Conservation (phyloP, 1,140 invertebrate species). For the Chymomyza costata region DNA sequence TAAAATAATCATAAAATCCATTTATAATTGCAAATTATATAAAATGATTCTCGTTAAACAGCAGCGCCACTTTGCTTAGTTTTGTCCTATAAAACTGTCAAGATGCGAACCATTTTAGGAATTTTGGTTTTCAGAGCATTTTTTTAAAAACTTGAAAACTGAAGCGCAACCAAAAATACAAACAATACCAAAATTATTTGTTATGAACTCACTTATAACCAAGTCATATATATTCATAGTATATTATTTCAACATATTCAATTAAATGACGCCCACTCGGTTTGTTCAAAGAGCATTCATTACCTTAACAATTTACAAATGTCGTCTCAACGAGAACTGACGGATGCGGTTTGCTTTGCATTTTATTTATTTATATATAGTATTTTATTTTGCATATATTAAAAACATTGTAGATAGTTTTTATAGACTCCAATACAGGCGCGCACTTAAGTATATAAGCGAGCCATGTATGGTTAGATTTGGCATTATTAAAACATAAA, state of each 20-base stretch:
- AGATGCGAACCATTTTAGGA: too few species aligned
- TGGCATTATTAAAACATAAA: slow-evolving; percentile 67
- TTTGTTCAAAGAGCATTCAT: slow-evolving; percentile 28
- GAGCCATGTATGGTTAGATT: slow-evolving; percentile 40
- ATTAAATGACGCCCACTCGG: slow-evolving; percentile 62
- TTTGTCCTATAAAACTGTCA: too few species aligned
- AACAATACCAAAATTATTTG: too few species aligned
- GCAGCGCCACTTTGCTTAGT: slow-evolving; percentile 32
- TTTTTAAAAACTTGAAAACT: too few species aligned
- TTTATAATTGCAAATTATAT: too few species aligned
- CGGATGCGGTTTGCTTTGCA: slow-evolving; percentile 44
- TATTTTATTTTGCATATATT: slow-evolving; percentile 64
- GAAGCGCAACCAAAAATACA: too few species aligned
- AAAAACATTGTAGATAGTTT: slow-evolving; percentile 28
- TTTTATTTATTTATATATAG: too few species aligned
- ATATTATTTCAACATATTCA: slow-evolving; percentile 51
- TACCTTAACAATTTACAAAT: slow-evolving; percentile 70
- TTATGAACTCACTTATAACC: too few species aligned
- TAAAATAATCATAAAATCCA: too few species aligned
- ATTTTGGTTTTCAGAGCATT: too few species aligned
- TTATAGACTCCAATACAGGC: not conserved
- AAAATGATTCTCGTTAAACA: slow-evolving; percentile 21
- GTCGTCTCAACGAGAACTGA: slow-evolving; percentile 44
- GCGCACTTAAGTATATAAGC: slow-evolving; percentile 2
- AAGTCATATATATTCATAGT: slow-evolving; percentile 18